Percentiles rank a stretch among this genome's conserved stretches.
Evolutionary conservation across 2,888 invertebrate species (phyloP).

Genomic region (Megastigmus dorsalis): DNA sequence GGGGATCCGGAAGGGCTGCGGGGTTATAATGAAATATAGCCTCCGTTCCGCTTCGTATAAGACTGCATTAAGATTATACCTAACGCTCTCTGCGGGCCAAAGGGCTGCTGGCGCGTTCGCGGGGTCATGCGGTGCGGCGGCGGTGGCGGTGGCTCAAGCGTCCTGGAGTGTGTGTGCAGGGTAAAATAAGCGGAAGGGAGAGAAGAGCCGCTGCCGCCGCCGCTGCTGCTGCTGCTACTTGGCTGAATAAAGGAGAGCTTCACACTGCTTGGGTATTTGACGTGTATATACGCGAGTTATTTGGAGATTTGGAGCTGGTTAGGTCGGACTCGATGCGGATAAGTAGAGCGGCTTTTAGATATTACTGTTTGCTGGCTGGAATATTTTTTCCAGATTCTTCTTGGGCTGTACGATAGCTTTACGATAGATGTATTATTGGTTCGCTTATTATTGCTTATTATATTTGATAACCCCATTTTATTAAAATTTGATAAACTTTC

Average conservation of each 20-base stretch:
- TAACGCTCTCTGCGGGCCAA: constrained; percentile 63
- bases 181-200: constrained; percentile 57
- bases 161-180: constrained; percentile 55
- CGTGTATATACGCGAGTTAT: too few species aligned
- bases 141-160: constrained; percentile 60
- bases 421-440: too few species aligned
- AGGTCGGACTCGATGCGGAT: too few species aligned
- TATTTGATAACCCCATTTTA: too few species aligned
- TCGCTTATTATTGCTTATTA: too few species aligned
- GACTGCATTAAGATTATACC: constrained; percentile 75
- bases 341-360: too few species aligned
- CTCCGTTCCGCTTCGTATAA: constrained; percentile 73
- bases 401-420: too few species aligned
- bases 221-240: background rate
- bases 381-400: too few species aligned
- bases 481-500: too few species aligned
- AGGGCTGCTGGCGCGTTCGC: constrained; percentile 17
- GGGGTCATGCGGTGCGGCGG: constrained; percentile 15
- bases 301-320: too few species aligned
- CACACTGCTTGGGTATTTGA: constrained; percentile 12
- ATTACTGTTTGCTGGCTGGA: too few species aligned
- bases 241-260: constrained; percentile 7
- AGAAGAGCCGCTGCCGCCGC: constrained; percentile 34
- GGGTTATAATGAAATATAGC: constrained; percentile 75
- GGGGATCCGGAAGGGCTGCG: constrained; percentile 70